phyloP scores from a whole-genome alignment of 2,113 vertebrate species.

The Proterorhinus semilunaris region DNA sequence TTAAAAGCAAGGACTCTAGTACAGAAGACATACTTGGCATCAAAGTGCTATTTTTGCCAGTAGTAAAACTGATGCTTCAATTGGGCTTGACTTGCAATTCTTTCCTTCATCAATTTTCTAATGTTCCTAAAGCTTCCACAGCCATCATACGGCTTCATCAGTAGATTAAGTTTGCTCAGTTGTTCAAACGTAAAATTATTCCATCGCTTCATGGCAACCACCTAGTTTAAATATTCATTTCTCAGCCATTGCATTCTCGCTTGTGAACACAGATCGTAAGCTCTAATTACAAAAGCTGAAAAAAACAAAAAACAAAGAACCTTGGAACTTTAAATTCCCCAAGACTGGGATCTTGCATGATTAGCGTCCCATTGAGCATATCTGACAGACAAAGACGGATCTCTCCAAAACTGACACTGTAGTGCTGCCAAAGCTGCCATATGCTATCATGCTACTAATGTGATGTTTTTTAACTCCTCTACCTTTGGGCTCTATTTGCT shows the following conservation, averaged over 20 bases:
- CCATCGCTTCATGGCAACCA: neutral
- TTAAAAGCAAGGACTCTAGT: neutral
- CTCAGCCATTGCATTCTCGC: neutral
- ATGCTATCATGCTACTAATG: constrained; percentile 20
- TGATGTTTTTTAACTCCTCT: constrained; percentile 23
- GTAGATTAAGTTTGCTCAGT: constrained; percentile 1
- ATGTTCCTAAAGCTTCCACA: constrained; percentile 9
- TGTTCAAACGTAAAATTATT: constrained; percentile 7
- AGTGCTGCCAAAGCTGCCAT: constrained; percentile 33
- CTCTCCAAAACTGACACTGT: constrained; percentile 14
- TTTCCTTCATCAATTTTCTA: neutral
- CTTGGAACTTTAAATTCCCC: constrained; percentile 8
- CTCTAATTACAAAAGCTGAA: constrained; percentile 1
- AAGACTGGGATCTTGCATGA: constrained; percentile 11
- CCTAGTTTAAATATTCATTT: constrained; percentile 9
- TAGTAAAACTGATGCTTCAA: constrained; percentile 1
- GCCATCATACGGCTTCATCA: neutral
- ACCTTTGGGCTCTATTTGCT: constrained; percentile 19
- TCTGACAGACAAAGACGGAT: constrained; percentile 14
- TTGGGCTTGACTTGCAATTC: constrained; percentile 1
- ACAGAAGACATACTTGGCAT: neutral
- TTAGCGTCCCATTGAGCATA: constrained; percentile 22
- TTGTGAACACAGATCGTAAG: neutral
- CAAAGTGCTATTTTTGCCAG: neutral
- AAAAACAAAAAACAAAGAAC: neutral